These are phyloP conservation scores for Etheostoma perlongum DNA, from an alignment of 2,797 vertebrate species.

Conservation along the genomic window DNA sequence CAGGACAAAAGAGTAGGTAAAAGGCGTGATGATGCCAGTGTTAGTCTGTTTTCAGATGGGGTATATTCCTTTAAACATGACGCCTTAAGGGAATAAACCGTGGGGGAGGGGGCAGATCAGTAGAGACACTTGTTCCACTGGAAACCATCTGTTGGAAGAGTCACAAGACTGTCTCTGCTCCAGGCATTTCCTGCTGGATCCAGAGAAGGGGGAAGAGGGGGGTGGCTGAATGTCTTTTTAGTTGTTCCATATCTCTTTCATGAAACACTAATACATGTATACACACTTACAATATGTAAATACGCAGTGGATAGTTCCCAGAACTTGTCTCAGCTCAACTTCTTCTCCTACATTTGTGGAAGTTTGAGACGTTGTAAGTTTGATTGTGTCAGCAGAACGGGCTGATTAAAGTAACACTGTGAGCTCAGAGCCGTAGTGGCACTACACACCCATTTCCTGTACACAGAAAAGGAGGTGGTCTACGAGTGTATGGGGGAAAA, in stretches of 20 bases:
- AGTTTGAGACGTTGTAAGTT: slow-evolving; percentile 49
- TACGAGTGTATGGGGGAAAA: background rate
- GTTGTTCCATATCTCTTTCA: slow-evolving; percentile 68
- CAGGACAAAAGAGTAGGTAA: background rate
- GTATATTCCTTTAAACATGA: slow-evolving; percentile 68
- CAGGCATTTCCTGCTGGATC: slow-evolving; percentile 87
- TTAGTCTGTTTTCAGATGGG: slow-evolving; percentile 43
- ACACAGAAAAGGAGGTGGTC: slow-evolving; percentile 37
- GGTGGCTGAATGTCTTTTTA: slow-evolving; percentile 61
- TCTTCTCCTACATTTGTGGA: slow-evolving; percentile 48
- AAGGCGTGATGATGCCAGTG: slow-evolving; percentile 16
- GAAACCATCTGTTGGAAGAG: slow-evolving; percentile 85
- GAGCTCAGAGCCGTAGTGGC: slow-evolving; percentile 44
- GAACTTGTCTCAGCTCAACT: slow-evolving; percentile 41
- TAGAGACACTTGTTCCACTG: slow-evolving; percentile 83
- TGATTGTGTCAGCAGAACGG: slow-evolving; percentile 64
- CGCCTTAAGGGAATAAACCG: slow-evolving; percentile 68
- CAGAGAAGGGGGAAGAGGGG: slow-evolving; percentile 40
- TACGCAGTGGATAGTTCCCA: slow-evolving; percentile 43
- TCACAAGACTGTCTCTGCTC: slow-evolving; percentile 85
- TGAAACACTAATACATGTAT: slow-evolving; percentile 33
- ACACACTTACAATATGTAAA: slow-evolving; percentile 34
- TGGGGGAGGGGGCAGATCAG: slow-evolving; percentile 69
- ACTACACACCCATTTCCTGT: slow-evolving; percentile 72
- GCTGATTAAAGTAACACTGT: slow-evolving; percentile 60